Evolutionary conservation across 2,888 invertebrate species (phyloP).

Genomic region (Sipha maydis): DNA sequence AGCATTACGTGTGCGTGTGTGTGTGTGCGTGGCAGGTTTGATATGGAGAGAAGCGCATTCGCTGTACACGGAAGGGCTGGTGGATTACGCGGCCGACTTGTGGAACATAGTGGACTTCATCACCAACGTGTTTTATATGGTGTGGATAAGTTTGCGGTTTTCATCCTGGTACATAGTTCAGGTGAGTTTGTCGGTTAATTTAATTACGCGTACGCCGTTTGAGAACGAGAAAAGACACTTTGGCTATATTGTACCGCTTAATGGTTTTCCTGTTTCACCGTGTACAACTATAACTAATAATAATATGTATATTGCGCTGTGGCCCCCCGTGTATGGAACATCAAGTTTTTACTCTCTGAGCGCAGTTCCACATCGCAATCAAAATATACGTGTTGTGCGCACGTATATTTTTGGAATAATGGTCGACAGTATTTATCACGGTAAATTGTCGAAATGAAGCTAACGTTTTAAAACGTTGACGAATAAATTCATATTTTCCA

Average conservation of each 20-base stretch:
- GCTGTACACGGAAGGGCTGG: slow-evolving; percentile 88
- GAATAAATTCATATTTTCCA: slow-evolving; percentile 22
- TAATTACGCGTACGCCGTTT: not conserved
- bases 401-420: too few species aligned
- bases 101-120: slow-evolving; percentile 99
- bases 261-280: not conserved
- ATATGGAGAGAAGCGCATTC: slow-evolving; percentile 94
- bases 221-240: not conserved
- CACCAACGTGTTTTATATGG: slow-evolving; percentile 94
- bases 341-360: too few species aligned
- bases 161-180: slow-evolving; percentile 90
- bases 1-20: not conserved
- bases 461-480: slow-evolving; percentile 2
- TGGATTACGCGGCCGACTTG: slow-evolving; percentile 92
- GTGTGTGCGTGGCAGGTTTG: slow-evolving; percentile 86
- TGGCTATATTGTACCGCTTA: not conserved
- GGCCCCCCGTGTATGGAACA: not conserved
- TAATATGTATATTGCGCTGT: not conserved
- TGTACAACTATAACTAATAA: not conserved
- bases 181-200: slow-evolving; percentile 71
- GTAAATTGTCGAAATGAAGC: not conserved
- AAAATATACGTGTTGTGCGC: not conserved
- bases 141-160: slow-evolving; percentile 88
- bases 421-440: too few species aligned
- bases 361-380: not conserved